Evolutionary conservation across 2,797 vertebrate species (phyloP), one percentile per base, ranked within the genome.

Genomic region (Hippoglossus hippoglossus): DNA sequence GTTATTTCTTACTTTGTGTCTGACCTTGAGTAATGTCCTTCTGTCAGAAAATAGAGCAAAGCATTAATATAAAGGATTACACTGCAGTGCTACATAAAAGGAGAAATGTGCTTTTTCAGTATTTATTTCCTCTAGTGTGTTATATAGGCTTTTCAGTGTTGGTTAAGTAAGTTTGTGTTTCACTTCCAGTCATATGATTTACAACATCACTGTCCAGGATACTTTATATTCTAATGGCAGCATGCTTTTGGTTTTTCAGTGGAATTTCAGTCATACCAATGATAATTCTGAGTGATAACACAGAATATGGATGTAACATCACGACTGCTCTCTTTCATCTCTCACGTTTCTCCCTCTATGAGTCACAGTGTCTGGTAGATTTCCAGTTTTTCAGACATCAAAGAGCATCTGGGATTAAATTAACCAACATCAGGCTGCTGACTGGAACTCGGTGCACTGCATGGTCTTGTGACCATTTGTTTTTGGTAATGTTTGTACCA

Each of bases 391-490:
- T 28, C 5, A 13, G 11, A 54, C 67, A 73, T 83, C 21, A 79
- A 73, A 74, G 64, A 72, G 63, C 66, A 66, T 83, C 59, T 72
- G 68, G 52, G 25, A 75, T 24, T 3, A 67, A 3, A 64, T 63
- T 60, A 36, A 50, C 34, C 21, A 24, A 44, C 18, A 51, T 50
- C 41, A 1, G 8, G 19, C 51, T 6, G 25, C 51, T 3, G 22
- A n/a, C 34, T 71, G 50, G 8, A 18, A 31, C 12, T 59, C 16
- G 53, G 12, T 13, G 8, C 13, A 13, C n/a, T 6, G 4, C 41
- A 18, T 1, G 53, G 13, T 13, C 22, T 2, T 34, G 8, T 56
- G 54, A 11, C 2, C 36, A 9, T 49, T 19, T 31, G 2, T 44
- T 51, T 26, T 51, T 26, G 1, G 34, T 9, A 1, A 8, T 5